Percentiles rank a stretch among this genome's conserved stretches.
phyloP scores from a whole-genome alignment of 1,140 invertebrate species.

The Aplysia californica region DNA sequence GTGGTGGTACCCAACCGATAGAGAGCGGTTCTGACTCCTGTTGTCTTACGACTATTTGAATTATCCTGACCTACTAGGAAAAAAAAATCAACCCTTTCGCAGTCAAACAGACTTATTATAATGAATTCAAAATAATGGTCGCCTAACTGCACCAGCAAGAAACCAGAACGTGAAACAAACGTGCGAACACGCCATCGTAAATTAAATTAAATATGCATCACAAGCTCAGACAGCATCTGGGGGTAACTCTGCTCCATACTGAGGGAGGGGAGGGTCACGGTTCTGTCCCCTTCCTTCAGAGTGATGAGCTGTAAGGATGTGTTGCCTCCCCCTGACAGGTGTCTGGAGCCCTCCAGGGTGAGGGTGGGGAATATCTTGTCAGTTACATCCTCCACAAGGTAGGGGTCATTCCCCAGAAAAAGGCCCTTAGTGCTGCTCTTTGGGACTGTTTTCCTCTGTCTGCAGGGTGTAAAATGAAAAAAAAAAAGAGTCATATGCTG shows the following conservation, averaged over 20 bases:
- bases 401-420: conserved; percentile 70
- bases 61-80: too few relatives aligned
- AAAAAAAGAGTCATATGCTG: too few relatives aligned
- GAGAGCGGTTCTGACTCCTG: too few relatives aligned
- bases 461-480: conserved; percentile 23
- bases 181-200: too few relatives aligned
- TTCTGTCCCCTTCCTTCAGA: conserved; percentile 66
- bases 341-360: conserved; percentile 53
- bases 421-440: conserved; percentile 53
- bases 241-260: conserved; percentile 70
- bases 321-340: conserved; percentile 38
- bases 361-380: conserved; percentile 69
- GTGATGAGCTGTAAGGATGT: conserved; percentile 65
- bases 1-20: too few relatives aligned
- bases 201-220: conserved; percentile 62
- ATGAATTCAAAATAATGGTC: too few relatives aligned
- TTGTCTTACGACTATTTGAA: too few relatives aligned
- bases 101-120: too few relatives aligned
- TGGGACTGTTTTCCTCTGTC: conserved; percentile 40
- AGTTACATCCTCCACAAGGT: conserved; percentile 67
- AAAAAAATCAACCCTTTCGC: too few relatives aligned
- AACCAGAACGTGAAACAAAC: too few relatives aligned
- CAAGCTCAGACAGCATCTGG: conserved; percentile 70
- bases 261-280: conserved; percentile 68
- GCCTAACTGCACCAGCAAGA: too few relatives aligned